Percentiles rank a stretch among this genome's conserved stretches.
Conservation (phyloP, 2,888 invertebrate genomes). For the Meteorus cinctellus region DNA sequence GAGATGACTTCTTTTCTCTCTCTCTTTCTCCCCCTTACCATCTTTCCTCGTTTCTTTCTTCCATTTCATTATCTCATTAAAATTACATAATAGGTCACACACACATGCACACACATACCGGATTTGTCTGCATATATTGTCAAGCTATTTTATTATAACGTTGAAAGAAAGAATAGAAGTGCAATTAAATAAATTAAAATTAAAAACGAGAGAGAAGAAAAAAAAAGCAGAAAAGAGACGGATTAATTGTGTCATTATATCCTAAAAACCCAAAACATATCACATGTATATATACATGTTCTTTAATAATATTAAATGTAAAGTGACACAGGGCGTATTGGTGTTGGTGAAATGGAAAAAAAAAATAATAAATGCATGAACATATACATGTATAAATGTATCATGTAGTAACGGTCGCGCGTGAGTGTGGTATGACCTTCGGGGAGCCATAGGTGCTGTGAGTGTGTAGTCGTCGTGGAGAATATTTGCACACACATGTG, state of each 20-base stretch:
- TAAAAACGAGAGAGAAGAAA: neutral
- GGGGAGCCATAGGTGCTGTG: constrained; percentile 35
- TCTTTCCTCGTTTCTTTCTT: neutral
- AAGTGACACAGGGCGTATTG: neutral
- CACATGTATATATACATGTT: neutral
- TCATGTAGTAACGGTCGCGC: constrained; percentile 9
- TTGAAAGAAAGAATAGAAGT: neutral
- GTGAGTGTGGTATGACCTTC: constrained; percentile 9
- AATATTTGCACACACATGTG: constrained; percentile 33
- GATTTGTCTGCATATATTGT: constrained; percentile 4
- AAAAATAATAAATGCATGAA: neutral
- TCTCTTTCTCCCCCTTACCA: neutral
- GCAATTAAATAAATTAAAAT: neutral
- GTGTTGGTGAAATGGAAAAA: neutral
- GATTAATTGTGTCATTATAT: neutral
- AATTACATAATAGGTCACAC: neutral
- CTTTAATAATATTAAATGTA: neutral
- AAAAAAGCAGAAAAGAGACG: neutral
- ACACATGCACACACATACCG: neutral
- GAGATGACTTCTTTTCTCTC: neutral
- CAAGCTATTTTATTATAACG: neutral
- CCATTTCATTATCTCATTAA: neutral
- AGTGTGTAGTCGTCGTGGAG: constrained; percentile 11
- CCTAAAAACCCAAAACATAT: no score
- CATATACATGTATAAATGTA: constrained; percentile 15